These are phyloP conservation scores for Nothura maculosa DNA, from an alignment of 2,797 vertebrate species.

Conservation along the genomic window DNA sequence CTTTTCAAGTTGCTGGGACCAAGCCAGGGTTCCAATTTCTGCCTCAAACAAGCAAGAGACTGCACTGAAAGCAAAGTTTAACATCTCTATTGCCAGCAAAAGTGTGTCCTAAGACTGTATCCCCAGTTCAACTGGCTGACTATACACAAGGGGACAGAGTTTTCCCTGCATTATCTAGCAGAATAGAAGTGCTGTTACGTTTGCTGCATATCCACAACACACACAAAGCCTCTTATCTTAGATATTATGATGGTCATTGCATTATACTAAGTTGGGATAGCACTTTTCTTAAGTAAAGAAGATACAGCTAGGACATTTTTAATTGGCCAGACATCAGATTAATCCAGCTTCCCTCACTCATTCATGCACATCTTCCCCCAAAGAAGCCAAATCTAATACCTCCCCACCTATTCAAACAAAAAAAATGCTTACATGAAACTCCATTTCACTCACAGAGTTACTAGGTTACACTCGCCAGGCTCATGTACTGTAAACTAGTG, in stretches of 20 bases:
- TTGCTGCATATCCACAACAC: background rate
- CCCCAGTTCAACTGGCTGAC: background rate
- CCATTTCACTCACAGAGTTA: background rate
- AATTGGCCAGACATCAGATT: background rate
- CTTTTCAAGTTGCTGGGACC: slow-evolving; percentile 70
- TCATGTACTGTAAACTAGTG: background rate
- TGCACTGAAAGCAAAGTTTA: slow-evolving; percentile 42
- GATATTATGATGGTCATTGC: background rate
- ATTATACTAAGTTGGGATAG: background rate
- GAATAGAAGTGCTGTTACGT: background rate
- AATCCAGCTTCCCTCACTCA: background rate
- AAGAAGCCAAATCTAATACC: background rate
- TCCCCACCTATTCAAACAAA: background rate
- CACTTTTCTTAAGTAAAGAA: background rate
- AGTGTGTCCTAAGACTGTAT: background rate
- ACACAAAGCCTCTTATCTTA: background rate
- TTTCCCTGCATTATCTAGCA: background rate
- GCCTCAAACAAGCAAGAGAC: slow-evolving; percentile 40
- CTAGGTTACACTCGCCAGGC: background rate
- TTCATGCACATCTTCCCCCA: rapidly evolving
- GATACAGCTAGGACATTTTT: background rate
- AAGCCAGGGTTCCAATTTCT: slow-evolving; percentile 61
- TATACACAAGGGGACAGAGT: background rate
- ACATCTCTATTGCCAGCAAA: background rate
- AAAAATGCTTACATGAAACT: background rate